Evolutionary conservation across 2,888 invertebrate species (phyloP).

Genomic region (Caenorhabditis zanzibari): DNA sequence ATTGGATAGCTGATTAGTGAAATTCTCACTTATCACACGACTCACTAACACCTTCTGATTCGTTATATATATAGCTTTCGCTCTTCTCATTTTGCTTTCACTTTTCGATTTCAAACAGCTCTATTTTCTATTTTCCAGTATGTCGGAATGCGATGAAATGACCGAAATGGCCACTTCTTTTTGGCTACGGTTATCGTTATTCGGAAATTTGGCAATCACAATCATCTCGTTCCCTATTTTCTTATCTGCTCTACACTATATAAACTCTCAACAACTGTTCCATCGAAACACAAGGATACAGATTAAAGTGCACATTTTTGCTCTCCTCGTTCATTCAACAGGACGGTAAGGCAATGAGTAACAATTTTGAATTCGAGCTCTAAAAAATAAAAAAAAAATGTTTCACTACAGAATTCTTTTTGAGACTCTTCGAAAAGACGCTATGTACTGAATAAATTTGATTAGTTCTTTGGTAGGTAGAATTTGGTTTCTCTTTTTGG

Average conservation of each 20-base stretch:
- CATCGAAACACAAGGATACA: constrained; percentile 56
- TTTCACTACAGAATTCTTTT: neutral
- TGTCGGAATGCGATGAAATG: constrained; percentile 54
- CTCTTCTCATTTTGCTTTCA: constrained; percentile 7
- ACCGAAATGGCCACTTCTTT: constrained; percentile 46
- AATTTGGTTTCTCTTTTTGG: neutral
- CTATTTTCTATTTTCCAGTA: constrained; percentile 5
- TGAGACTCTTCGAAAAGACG: neutral
- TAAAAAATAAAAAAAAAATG: neutral
- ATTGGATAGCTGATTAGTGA: constrained; percentile 25
- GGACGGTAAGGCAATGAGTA: constrained; percentile 45
- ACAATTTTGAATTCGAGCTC: neutral
- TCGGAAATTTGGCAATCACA: constrained; percentile 38
- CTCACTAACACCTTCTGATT: neutral
- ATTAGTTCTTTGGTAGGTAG: neutral
- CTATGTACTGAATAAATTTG: neutral
- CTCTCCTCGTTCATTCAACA: constrained; percentile 38
- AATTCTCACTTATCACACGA: constrained; percentile 27
- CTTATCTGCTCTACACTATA: constrained; percentile 27
- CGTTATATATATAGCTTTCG: neutral
- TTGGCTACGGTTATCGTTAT: constrained; percentile 49
- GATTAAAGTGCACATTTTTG: constrained; percentile 59
- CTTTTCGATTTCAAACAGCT: neutral
- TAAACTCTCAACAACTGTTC: constrained; percentile 40
- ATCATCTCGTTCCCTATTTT: constrained; percentile 48